Evolutionary conservation across 2,888 invertebrate species (phyloP).

Genomic region (Octonoba sinensis): DNA sequence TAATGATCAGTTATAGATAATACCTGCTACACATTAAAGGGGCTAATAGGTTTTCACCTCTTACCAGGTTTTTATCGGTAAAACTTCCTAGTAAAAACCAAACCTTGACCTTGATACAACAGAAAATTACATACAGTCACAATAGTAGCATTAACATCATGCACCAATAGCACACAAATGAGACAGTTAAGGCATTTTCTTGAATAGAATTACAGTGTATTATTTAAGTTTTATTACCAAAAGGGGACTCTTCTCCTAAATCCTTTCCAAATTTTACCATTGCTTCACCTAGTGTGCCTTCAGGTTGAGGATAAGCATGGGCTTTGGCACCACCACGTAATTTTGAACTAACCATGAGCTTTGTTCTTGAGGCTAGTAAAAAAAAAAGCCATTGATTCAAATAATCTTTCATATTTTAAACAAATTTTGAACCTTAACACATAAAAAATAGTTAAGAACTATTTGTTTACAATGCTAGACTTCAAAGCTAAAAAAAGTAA

Average conservation of each 20-base stretch:
- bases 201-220: no score
- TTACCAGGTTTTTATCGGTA: no score
- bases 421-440: not conserved
- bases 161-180: no score
- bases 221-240: conserved; percentile 77
- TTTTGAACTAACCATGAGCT: conserved; percentile 84
- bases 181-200: no score
- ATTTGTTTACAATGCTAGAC: not conserved
- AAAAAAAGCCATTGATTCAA: not conserved
- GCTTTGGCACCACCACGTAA: conserved; percentile 96
- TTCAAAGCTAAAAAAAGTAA: not conserved
- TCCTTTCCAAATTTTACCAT: conserved; percentile 96
- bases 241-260: conserved; percentile 93
- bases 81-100: no score
- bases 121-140: no score
- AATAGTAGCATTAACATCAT: no score
- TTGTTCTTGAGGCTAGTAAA: conserved; percentile 74
- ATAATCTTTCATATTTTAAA: no score
- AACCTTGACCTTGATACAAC: no score
- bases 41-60: no score
- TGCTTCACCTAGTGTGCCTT: conserved; percentile 95
- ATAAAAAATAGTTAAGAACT: not conserved
- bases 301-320: conserved; percentile 98
- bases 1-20: no score
- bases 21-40: no score